Evolutionary conservation across 2,113 vertebrate genomes (phyloP).

Genomic region (Mastomys natalensis): DNA sequence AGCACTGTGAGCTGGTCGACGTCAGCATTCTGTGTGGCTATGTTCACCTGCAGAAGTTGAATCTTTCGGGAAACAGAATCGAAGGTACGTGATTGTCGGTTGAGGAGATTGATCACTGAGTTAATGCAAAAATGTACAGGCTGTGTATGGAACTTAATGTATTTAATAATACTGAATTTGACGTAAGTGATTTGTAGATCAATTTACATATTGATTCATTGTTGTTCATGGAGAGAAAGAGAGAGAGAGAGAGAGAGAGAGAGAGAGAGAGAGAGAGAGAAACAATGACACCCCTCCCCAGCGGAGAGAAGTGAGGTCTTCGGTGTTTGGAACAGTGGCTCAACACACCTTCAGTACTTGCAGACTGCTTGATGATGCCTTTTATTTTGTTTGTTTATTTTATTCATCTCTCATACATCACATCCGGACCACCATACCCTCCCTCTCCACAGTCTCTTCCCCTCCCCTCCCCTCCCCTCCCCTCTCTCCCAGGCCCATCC

Average conservation of each 20-base stretch:
- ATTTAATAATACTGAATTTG: slow-evolving; percentile 47
- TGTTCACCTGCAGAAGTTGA: slow-evolving; percentile 92
- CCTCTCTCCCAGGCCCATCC: background rate
- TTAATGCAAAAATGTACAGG: slow-evolving; percentile 25
- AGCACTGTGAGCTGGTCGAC: slow-evolving; percentile 89
- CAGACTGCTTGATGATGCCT: slow-evolving; percentile 26
- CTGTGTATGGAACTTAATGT: background rate
- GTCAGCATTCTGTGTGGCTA: slow-evolving; percentile 91
- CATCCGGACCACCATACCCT: background rate
- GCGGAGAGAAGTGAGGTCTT: background rate
- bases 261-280: background rate
- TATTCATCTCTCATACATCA: background rate
- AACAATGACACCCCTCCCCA: background rate
- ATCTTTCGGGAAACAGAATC: slow-evolving; percentile 94
- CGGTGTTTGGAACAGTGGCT: background rate
- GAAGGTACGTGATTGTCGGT: slow-evolving; percentile 88
- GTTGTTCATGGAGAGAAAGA: background rate
- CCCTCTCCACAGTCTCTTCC: background rate
- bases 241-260: background rate
- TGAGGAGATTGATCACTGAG: background rate
- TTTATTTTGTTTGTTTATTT: background rate
- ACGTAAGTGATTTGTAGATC: background rate
- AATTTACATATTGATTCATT: background rate
- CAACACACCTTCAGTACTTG: background rate
- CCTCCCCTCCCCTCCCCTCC: background rate